Percentiles rank a stretch among this genome's conserved stretches.
Evolutionary conservation across 2,888 invertebrate genomes (phyloP).

Genomic region (Tubulanus polymorphus): DNA sequence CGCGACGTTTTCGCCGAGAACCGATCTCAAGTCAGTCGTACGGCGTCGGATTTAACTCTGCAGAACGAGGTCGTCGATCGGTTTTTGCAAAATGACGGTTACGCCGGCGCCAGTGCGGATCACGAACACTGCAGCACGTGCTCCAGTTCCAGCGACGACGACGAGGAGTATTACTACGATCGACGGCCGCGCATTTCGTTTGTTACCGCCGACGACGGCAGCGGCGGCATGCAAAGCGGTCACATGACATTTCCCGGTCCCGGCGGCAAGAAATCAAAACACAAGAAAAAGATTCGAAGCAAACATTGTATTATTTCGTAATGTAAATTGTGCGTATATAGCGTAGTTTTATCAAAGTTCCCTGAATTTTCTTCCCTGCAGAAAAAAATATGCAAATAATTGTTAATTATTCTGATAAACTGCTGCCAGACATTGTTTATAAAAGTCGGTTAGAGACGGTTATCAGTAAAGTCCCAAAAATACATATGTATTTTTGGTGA

Average conservation of each 20-base stretch:
- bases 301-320: conserved; percentile 11
- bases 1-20: background rate
- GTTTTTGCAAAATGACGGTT: background rate
- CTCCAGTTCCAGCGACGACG: conserved; percentile 65
- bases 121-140: conserved; percentile 83
- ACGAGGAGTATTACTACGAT: conserved; percentile 72
- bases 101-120: background rate
- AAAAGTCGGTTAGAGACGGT: too few relatives aligned
- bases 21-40: background rate
- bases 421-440: too few relatives aligned
- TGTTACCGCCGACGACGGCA: conserved; percentile 70
- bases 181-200: conserved; percentile 85
- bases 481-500: too few relatives aligned
- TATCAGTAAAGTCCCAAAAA: too few relatives aligned
- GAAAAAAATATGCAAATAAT: too few relatives aligned
- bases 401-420: too few relatives aligned
- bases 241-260: too few relatives aligned
- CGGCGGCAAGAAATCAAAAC: background rate
- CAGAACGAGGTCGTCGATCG: background rate
- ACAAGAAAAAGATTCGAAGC: conserved; percentile 6
- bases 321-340: too few relatives aligned
- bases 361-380: too few relatives aligned
- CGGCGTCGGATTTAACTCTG: background rate
- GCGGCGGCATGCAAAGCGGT: background rate
- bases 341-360: too few relatives aligned